Percentiles rank a stretch among this genome's conserved stretches.
phyloP scores from a whole-genome alignment of 2,113 vertebrate genomes.

The Dipodomys spectabilis region DNA sequence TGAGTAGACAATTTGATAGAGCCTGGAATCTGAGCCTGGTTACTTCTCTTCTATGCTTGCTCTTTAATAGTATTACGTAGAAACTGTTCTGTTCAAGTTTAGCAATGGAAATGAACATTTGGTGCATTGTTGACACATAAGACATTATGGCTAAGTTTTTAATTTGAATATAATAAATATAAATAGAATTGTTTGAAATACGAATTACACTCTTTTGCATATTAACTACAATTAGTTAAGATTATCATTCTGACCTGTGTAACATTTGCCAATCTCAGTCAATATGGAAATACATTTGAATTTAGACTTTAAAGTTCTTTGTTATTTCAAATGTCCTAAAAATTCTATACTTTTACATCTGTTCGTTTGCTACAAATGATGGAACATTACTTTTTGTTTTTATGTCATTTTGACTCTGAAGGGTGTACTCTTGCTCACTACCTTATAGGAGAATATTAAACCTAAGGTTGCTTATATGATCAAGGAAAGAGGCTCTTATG shows the following conservation, averaged over 20 bases:
- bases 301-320: conserved; percentile 50
- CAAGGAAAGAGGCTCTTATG: background rate
- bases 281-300: conserved; percentile 19
- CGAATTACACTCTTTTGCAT: background rate
- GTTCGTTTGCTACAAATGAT: conserved; percentile 15
- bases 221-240: background rate
- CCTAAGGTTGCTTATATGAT: background rate
- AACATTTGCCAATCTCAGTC: background rate
- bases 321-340: conserved; percentile 2
- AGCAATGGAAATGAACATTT: conserved; percentile 15
- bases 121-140: background rate
- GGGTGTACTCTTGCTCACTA: conserved; percentile 17
- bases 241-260: background rate
- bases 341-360: conserved; percentile 3
- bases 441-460: background rate
- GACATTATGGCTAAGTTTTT: conserved; percentile 19
- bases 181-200: background rate
- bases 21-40: conserved; percentile 27
- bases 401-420: background rate
- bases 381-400: background rate
- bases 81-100: background rate
- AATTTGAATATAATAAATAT: conserved; percentile 18
- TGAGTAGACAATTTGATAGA: background rate
- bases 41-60: background rate
- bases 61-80: background rate